Conservation (phyloP, 2,888 invertebrate genomes). For the Brachyopa scutellaris region DNA sequence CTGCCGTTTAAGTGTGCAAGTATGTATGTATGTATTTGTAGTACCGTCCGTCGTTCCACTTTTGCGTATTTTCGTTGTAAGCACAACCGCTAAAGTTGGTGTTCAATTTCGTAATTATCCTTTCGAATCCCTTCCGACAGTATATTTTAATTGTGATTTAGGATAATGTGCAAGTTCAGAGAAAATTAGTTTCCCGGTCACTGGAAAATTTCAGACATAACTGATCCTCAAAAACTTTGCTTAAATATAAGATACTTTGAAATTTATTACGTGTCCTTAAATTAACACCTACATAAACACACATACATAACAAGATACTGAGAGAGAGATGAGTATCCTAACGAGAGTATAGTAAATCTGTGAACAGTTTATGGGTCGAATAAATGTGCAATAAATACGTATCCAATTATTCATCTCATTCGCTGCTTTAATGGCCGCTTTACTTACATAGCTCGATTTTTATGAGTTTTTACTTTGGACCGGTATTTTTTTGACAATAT, state of each 20-base stretch:
- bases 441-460: constrained; percentile 34
- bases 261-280: constrained; percentile 31
- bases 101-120: constrained; percentile 48
- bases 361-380: constrained; percentile 32
- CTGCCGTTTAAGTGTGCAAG: neutral
- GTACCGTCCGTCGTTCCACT: neutral
- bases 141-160: constrained; percentile 47
- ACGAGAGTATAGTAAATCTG: constrained; percentile 1
- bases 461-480: constrained; percentile 61
- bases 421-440: constrained; percentile 9
- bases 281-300: neutral
- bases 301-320: neutral
- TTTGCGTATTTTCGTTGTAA: constrained; percentile 26
- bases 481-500: constrained; percentile 8
- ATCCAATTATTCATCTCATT: neutral
- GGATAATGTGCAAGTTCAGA: constrained; percentile 41
- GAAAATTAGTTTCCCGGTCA: constrained; percentile 21
- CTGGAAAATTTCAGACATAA: constrained; percentile 1
- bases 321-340: too few relatives aligned
- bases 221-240: neutral
- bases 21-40: neutral
- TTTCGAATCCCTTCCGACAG: constrained; percentile 30
- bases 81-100: constrained; percentile 39
- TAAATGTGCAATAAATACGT: constrained; percentile 35
- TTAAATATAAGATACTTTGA: constrained; percentile 29